Evolutionary conservation across 2,797 vertebrate genomes (phyloP), one percentile per base, ranked within the genome.

Genomic region (Jordanella pulchra): DNA sequence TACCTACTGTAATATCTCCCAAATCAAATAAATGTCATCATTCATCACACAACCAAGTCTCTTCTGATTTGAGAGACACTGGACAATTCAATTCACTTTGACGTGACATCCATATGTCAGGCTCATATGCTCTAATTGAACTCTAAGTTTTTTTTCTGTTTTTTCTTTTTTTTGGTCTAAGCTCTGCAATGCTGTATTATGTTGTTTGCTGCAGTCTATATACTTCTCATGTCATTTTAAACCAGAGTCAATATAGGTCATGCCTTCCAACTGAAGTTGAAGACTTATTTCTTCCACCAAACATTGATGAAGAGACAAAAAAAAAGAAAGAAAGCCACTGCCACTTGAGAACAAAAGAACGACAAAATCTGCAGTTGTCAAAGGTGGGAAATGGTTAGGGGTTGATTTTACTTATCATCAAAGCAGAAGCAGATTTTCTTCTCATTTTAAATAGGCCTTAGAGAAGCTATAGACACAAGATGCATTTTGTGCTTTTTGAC

Each of bases 11-110:
- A 91, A 94, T 93, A 93, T 91, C 83, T 84, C 87, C 88, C 77
- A 92, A 92, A 95, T 93, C 85, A 90, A 92, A 95, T 94, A 91
- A 93, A 92, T 85, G 88, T 85, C 89, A 89, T 69, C 89, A 92
- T 93, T 90, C 85, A 91, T 93, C 89, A 92, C 73, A 82, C 18
- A 75, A 76, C 65, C 71, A 73, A 79, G 89, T 89, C 81, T 89
- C 79, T 74, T 91, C 89, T 85, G 80, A 90, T 90, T 86, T 83
- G 56, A 85, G 75, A 85, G 78, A 79, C 77, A 80, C 74, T 80
- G 72, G 75, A 76, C 89, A 91, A 92, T 89, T 86, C 71, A 80
- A 91, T 93, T 89, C 80, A 84, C 79, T 84, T 82, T 66, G 74
- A 66, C 71, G 69, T 90, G 84, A 90, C 80, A 85, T 88, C 77